Evolutionary conservation across 2,113 vertebrate genomes (phyloP).

Genomic region (Ctenodactylus gundi): DNA sequence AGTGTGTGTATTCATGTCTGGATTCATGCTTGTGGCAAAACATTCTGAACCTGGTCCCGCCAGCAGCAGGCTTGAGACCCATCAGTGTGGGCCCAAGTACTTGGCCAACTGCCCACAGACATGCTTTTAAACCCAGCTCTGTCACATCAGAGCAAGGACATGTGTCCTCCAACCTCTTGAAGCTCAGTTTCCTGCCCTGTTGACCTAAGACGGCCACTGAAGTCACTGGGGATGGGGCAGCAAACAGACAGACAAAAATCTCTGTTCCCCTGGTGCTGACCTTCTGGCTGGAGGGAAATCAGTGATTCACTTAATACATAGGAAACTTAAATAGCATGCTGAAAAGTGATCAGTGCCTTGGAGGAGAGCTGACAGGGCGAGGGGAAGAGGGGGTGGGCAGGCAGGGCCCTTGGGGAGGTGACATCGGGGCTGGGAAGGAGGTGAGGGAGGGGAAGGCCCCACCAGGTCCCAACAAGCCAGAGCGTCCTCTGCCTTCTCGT

Average conservation of each 20-base stretch:
- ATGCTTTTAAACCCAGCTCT: too few species aligned
- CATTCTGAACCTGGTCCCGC: neutral
- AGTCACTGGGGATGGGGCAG: rapidly evolving
- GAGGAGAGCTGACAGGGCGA: neutral
- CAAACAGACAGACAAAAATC: neutral
- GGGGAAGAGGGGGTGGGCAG: neutral
- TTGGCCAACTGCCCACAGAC: rapidly evolving
- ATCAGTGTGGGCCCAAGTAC: rapidly evolving
- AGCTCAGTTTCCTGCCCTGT: too few species aligned
- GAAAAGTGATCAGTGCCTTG: neutral
- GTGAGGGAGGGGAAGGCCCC: rapidly evolving
- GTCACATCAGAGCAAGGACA: too few species aligned
- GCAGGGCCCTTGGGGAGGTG: neutral
- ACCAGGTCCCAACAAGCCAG: too few species aligned
- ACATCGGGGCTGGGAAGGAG: neutral
- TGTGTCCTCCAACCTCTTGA: too few species aligned
- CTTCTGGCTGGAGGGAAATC: neutral
- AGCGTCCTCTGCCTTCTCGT: too few species aligned
- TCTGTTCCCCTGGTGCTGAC: neutral
- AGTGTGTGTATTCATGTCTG: neutral
- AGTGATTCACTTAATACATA: neutral
- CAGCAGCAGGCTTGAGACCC: neutral
- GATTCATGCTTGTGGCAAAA: neutral
- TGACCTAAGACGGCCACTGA: too few species aligned
- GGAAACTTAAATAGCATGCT: neutral